These are phyloP conservation scores for Solenodon paradoxus DNA, from an alignment of 2,113 vertebrate genomes.

Conservation along the genomic window DNA sequence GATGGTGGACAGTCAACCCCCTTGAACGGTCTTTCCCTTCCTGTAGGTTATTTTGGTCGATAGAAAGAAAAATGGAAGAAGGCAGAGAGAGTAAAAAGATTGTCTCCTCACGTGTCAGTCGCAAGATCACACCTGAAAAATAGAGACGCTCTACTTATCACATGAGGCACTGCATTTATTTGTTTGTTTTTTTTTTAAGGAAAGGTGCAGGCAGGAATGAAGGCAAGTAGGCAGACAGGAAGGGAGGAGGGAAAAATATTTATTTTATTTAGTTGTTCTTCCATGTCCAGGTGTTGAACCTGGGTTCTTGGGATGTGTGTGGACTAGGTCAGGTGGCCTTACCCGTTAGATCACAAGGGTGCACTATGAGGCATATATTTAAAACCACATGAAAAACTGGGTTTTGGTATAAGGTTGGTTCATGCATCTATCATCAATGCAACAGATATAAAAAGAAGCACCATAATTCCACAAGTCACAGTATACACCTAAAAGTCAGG, in stretches of 20 bases:
- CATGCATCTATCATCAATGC: neutral
- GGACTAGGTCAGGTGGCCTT: too few species aligned
- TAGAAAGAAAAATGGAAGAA: neutral
- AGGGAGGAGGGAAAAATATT: too few species aligned
- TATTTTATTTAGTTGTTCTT: too few species aligned
- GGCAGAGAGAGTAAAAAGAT: neutral
- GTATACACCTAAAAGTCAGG: neutral
- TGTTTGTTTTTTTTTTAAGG: too few species aligned
- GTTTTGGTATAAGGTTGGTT: neutral
- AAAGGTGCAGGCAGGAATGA: too few species aligned
- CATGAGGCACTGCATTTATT: neutral
- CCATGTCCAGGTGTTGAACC: too few species aligned
- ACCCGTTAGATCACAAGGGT: too few species aligned
- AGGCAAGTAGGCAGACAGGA: too few species aligned
- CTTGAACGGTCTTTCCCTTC: neutral
- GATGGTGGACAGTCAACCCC: neutral
- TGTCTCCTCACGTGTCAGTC: neutral
- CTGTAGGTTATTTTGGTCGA: neutral
- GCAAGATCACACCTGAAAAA: neutral
- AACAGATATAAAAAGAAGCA: neutral
- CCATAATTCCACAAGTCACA: neutral
- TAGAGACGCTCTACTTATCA: neutral
- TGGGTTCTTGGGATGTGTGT: too few species aligned
- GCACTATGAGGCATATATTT: too few species aligned
- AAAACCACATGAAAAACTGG: neutral